phyloP scores from a whole-genome alignment of 23 tunicate genomes.

The Trididemnum miniatum region DNA sequence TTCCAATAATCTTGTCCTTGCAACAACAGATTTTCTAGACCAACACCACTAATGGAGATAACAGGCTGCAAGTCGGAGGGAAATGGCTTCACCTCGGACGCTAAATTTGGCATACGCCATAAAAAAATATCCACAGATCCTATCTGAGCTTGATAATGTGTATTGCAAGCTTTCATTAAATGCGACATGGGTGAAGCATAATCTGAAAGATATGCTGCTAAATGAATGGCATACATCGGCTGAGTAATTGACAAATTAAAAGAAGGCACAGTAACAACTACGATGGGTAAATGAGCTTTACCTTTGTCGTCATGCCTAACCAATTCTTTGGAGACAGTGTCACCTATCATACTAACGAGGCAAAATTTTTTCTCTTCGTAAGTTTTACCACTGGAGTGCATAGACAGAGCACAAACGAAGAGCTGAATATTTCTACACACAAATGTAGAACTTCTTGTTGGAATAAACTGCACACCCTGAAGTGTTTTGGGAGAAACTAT shows the following conservation, averaged over 20 bases:
- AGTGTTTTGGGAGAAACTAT: slow-evolving; percentile 26
- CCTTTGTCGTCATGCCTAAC: not conserved
- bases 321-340: slow-evolving; percentile 2
- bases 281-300: slow-evolving; percentile 20
- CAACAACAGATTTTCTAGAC: slow-evolving; percentile 19
- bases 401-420: slow-evolving; percentile 19
- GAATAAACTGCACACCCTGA: slow-evolving; percentile 43
- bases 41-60: not conserved
- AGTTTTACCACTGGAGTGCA: slow-evolving; percentile 1
- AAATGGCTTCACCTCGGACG: not conserved
- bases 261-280: slow-evolving; percentile 15
- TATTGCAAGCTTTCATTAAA: slow-evolving; percentile 42
- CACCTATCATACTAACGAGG: not conserved
- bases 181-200: slow-evolving; percentile 42
- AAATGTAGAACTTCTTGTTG: slow-evolving; percentile 46
- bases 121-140: slow-evolving; percentile 2
- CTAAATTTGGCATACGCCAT: not conserved
- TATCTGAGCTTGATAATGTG: slow-evolving; percentile 21
- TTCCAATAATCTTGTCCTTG: slow-evolving; percentile 52
- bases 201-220: slow-evolving; percentile 48
- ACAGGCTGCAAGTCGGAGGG: slow-evolving; percentile 6
- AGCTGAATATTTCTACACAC: slow-evolving; percentile 17
- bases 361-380: slow-evolving; percentile 22
- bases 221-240: slow-evolving; percentile 70
- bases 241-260: slow-evolving; percentile 26